Evolutionary conservation across 2,797 vertebrate species (phyloP), one percentile per base, ranked within the genome.

Genomic region (Halcyon badia): DNA sequence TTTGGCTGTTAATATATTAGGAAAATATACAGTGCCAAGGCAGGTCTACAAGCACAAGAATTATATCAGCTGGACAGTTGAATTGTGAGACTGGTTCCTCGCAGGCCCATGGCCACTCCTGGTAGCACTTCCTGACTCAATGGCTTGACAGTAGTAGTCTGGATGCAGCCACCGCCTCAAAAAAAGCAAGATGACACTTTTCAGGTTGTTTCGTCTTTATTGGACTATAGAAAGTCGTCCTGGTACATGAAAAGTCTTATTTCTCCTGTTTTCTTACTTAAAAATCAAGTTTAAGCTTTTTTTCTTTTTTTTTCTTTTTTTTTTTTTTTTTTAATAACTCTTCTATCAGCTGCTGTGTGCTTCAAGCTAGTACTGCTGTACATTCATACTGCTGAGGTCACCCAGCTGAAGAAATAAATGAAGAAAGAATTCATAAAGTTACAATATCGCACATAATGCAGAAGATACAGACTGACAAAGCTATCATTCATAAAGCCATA

Each of bases 81-180:
- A 86, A 75, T 49, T 54, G 10, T 48, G 33, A 41, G 12, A 25
- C 9, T 49, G 22, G 5, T 75, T 22, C 5, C 18, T 57, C 30
- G 7, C 22, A 86, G 58, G 31, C 6, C 31, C 20, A 33, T 71
- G 61, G 14, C 16, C 16, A 12, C 20, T 44, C 39, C 35, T 37
- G 20, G 42, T 9, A 75, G 7, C 35, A 64, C 4, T 79, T 8
- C 5, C 24, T 2, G 0, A 37, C 51, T 73, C 24, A 54, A 0
- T n/a, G 25, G 13, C 14, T 73, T 52, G 48, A 66, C 6, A 7
- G 35, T 5, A 71, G 11, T 33, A 41, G n/a, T n/a, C 35, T 60
- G 31, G 39, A 87, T 65, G 14, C 5, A 84, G 11, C 19, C 14
- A 46, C 4, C 3, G 2, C 6, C 77, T 79, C 51, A 52, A 42